Base-by-base conservation (phyloP, 1,140 invertebrate genomes). In the Calliopsis andreniformis region DNA sequence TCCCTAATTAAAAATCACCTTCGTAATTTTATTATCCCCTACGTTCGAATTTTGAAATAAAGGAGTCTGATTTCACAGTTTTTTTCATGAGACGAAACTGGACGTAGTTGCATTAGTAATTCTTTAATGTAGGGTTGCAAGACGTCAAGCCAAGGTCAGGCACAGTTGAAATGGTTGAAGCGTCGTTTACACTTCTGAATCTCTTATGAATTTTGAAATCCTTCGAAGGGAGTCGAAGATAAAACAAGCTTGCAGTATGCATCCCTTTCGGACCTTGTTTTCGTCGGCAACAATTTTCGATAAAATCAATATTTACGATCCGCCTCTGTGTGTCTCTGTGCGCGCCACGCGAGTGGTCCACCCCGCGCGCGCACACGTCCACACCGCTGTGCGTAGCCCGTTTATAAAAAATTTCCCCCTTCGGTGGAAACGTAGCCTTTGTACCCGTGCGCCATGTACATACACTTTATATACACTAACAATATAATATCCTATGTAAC, bases 401-500 rank as follows among this genome's bases (percentile, higher is more conserved):
- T 70, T 55, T 77, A 66, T 77, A 69, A 73, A 75, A 78, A 80
- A 78, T 76, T 59, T 49, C 39, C 61, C 10, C 47, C 51, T 67
- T 87, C 70, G 71, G 71, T 86, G 83, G 86, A 87, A 88, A 89
- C 86, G 81, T 86, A 86, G 85, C 76, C 64, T 79, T 76, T 79
- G 67, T 83, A 83, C 67, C 80, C 72, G 68, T 86, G 86, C 82
- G 71, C 86, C 87, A 75, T 85, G 85, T 85, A 86, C 80, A 82
- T 51, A 69, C 64, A 83, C 42, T 47, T 75, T 75, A 78, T 84
- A 79, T 79, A 79, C 81, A 64, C 70, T 83, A 78, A 82, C 84
- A 88, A 83, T 87, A 87, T 86, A 79, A 87, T 86, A 86, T 83
- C 67, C 82, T 87, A 87, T 72, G 69, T 84, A 80, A 81, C 71